Base-by-base conservation (phyloP, 2,113 vertebrate genomes). In the Salvelinus namaycush region DNA sequence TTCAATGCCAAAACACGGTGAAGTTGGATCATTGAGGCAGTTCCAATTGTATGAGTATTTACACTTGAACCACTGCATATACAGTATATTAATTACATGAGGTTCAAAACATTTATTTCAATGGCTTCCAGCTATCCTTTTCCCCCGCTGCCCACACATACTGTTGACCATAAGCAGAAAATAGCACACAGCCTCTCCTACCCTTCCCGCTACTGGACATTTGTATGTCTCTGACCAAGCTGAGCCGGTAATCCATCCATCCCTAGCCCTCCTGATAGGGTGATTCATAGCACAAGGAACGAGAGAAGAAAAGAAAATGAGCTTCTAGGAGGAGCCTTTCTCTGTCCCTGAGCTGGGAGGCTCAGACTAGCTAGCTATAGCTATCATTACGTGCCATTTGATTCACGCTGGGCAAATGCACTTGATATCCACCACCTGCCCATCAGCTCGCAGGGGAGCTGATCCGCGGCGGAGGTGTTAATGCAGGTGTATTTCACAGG, bases 381-480 rank as follows among this genome's bases (percentile, higher is more conserved):
- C 81, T 87, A 83, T 74, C 82, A 80, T 83, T 82, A 76, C 68
- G 18, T 79, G 86, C 79, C 77, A 90, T 86, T 84, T 71, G 49
- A 51, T 51, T 51, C 49, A 34, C 9, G 49, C 49, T 16, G 4
- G 49, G 49, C 3, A 4, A 54, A 18, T 54, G 0, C 51, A 54
- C 51, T 16, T 54, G 14, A 18, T 54, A 14, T 18, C 51, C 39
- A 44, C 68, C 74, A 62, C 66, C 51, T 54, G 14, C 16, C 12
- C 16, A 3, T 18, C 51, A 54, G 51, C 51, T 18, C 51, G 16
- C 51, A 54, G 51, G 51, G 51, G 51, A 54, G 51, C 16, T 54
- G 51, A 18, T 54, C 51, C 16, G 1, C 4, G 3, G 51, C 5
- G 51, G 51, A 18, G 51, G 51, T 54, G 51, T 54, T 54, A 54